Conservation (phyloP, 2,888 invertebrate genomes). For the Cataglyphis livida region DNA sequence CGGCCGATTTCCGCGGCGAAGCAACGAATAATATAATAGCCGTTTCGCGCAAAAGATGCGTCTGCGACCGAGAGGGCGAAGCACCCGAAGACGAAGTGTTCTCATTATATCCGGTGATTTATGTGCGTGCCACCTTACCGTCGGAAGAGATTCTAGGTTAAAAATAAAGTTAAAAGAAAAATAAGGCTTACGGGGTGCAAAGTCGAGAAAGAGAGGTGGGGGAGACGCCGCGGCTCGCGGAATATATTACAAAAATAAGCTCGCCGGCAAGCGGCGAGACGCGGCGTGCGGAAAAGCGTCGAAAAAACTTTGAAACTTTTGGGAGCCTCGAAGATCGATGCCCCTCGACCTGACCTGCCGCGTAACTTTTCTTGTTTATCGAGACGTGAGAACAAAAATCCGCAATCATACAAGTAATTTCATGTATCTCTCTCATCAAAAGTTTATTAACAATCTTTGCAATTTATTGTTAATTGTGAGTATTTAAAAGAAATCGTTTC, state of each 20-base stretch:
- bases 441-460: neutral
- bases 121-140: constrained; percentile 81
- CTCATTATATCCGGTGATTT: constrained; percentile 85
- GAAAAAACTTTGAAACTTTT: constrained; percentile 62
- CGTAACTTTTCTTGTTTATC: constrained; percentile 50
- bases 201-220: constrained; percentile 77
- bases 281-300: constrained; percentile 59
- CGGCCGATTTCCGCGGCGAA: constrained; percentile 64
- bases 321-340: constrained; percentile 67
- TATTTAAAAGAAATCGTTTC: neutral
- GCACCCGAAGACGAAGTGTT: constrained; percentile 84
- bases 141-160: constrained; percentile 81
- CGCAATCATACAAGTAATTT: constrained; percentile 38
- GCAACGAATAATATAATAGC: constrained; percentile 79
- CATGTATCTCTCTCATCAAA: neutral
- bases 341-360: constrained; percentile 40
- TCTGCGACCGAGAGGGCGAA: constrained; percentile 78
- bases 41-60: constrained; percentile 76
- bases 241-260: constrained; percentile 80
- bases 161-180: constrained; percentile 85
- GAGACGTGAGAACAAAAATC: constrained; percentile 52
- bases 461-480: neutral
- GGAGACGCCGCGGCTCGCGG: constrained; percentile 55
- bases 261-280: constrained; percentile 39
- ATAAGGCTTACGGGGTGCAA: constrained; percentile 85